Conservation (phyloP, 2,797 vertebrate species). For the Enteromius fasciolatus region DNA sequence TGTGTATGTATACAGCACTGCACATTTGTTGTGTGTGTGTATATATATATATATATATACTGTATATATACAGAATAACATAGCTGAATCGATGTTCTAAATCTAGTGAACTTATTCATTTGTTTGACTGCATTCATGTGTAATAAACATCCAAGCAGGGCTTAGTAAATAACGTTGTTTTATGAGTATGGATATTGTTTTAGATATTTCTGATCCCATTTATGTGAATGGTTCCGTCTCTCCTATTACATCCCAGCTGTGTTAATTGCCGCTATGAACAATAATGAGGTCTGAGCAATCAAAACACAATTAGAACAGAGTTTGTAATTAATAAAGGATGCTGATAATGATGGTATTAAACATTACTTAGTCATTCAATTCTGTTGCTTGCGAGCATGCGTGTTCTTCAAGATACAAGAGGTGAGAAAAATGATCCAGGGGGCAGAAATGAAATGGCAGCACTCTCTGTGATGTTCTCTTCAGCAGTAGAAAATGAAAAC, state of each 20-base stretch:
- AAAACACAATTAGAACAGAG: constrained; percentile 18
- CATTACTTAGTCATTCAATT: constrained; percentile 18
- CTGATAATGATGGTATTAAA: constrained; percentile 23
- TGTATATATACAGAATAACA: background rate
- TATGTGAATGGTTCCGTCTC: constrained; percentile 4
- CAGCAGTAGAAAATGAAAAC: constrained; percentile 89
- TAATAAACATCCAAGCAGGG: background rate
- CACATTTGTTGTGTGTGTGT: background rate
- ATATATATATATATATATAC: no score
- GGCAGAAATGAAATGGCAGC: constrained; percentile 78
- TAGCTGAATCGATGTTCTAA: background rate
- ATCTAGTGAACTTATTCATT: background rate
- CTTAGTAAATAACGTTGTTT: constrained; percentile 14
- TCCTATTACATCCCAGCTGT: constrained; percentile 10
- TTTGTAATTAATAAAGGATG: constrained; percentile 26
- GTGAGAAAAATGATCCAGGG: constrained; percentile 75
- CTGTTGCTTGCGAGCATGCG: background rate
- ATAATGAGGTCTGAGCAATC: constrained; percentile 23
- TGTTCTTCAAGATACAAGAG: constrained; percentile 67
- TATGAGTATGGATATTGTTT: constrained; percentile 2
- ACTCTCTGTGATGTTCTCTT: constrained; percentile 90
- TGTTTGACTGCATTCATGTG: constrained; percentile 13
- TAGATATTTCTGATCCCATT: background rate
- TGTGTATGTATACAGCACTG: background rate
- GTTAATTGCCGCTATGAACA: constrained; percentile 24